Base-by-base conservation (phyloP, 1,140 invertebrate genomes). In the Drosophila tani region DNA sequence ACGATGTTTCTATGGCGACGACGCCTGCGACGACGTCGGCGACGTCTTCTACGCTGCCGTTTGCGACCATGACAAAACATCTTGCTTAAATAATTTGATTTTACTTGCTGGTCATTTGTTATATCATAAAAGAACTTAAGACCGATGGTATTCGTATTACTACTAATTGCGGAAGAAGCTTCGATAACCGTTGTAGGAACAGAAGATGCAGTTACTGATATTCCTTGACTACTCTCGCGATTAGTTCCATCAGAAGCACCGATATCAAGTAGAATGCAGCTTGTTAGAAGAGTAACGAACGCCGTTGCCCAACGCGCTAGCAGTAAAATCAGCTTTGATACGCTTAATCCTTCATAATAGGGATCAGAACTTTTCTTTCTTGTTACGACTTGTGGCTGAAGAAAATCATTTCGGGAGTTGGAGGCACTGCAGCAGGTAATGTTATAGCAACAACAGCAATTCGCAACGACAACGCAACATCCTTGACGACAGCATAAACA, bases 71-170 rank as follows among this genome's bases (percentile, higher is more conserved):
- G 91, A 55, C 70, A 91, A 35, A 91, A 69, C 77, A 91, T 82
- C 58, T 78, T 88, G 41, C 82, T 82, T 14, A 91, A 56, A 55
- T 71, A 82, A 50, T 88, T 91, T 15, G 87, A 75, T 55, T 85
- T 88, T 6, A 88, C 50, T 43, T 91, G 88, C 27, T 91, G 88
- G 56, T 91, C 84, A 35, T 82, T 78, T 3, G 80, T 57, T n/a
- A 86, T 66, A 14, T 82, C 79, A 50, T 81, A 73, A 2, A 81
- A 67, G 5, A 60, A 51, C 29, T 79, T 88, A 5, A 78, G 41
- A 21, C 78, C 19, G 14, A 56, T 78, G 3, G 43, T 24, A 11
- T 79, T 70, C 9, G 53, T 17, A 43, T 41, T 53, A 38, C 59
- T 62, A 56, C 29, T 58, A 50, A 56, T 24, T 24, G 14, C 19